Percentiles rank a stretch among this genome's conserved stretches.
These are phyloP conservation scores for Drosophila truncata DNA, from an alignment of 1,140 invertebrate species.

Conservation along the genomic window DNA sequence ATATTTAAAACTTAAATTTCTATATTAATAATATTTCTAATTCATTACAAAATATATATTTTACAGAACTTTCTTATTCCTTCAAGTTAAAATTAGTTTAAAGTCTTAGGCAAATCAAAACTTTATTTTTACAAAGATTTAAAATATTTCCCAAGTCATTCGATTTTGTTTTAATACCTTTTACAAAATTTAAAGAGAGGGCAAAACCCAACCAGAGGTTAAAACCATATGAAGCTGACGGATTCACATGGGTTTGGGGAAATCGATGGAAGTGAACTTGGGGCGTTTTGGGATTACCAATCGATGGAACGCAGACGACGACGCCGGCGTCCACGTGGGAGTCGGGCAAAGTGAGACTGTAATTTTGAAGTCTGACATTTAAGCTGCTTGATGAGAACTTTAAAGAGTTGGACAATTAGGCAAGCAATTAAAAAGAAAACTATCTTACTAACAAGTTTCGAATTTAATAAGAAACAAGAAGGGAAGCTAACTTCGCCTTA, in stretches of 20 bases:
- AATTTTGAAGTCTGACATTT: neutral
- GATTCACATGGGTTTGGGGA: neutral
- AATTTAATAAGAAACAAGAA: too few relatives aligned
- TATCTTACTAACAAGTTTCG: too few relatives aligned
- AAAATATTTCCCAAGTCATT: neutral
- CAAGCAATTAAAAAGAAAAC: too few relatives aligned
- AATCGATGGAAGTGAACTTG: conserved; percentile 40
- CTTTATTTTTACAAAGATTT: neutral
- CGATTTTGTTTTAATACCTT: neutral
- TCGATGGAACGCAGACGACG: conserved; percentile 40
- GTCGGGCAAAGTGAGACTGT: neutral
- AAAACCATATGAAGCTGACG: neutral
- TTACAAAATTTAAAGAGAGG: neutral
- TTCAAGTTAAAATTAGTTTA: neutral
- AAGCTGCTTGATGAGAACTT: neutral
- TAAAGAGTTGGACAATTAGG: neutral
- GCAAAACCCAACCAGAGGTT: conserved; percentile 9
- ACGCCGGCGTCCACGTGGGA: neutral
- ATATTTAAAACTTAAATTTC: too few relatives aligned
- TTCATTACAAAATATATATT: too few relatives aligned
- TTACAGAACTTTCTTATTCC: neutral
- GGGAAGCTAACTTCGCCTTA: too few relatives aligned
- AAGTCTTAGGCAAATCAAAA: too few relatives aligned
- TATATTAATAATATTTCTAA: too few relatives aligned
- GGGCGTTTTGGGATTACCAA: conserved; percentile 44